Percentiles rank a stretch among this genome's conserved stretches.
These are phyloP conservation scores for Perithous albicinctus DNA, from an alignment of 2,888 invertebrate species.

Conservation along the genomic window DNA sequence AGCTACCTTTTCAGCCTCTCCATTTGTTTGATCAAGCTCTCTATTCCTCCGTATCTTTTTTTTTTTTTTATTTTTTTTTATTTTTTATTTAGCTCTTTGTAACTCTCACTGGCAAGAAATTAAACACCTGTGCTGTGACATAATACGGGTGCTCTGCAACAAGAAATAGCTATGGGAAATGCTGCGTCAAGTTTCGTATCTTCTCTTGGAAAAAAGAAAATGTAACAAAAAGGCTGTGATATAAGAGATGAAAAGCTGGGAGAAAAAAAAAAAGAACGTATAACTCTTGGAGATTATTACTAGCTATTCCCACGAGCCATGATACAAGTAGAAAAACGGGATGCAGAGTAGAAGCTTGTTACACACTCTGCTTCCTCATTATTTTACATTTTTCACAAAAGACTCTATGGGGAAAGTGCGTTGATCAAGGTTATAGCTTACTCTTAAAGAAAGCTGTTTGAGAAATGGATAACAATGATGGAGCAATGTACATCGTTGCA, in stretches of 20 bases:
- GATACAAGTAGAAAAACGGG: not conserved
- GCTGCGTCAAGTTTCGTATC: not conserved
- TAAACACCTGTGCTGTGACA: constrained; percentile 54
- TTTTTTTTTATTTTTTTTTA: constrained; percentile 17
- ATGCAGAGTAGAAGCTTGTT: too few relatives aligned
- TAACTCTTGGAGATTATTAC: constrained; percentile 3
- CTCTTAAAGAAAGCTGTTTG: too few relatives aligned
- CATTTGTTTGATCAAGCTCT: constrained; percentile 66
- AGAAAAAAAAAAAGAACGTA: not conserved
- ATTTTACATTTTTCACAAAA: too few relatives aligned
- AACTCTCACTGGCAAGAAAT: constrained; percentile 42
- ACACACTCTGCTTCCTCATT: too few relatives aligned
- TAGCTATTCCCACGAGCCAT: constrained; percentile 1
- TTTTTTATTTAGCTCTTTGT: constrained; percentile 31
- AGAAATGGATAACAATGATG: too few relatives aligned
- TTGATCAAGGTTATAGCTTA: too few relatives aligned
- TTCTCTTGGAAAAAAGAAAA: not conserved
- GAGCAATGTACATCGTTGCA: too few relatives aligned
- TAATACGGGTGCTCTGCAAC: not conserved
- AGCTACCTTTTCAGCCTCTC: constrained; percentile 49
- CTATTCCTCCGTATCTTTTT: constrained; percentile 33
- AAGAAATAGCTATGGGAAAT: constrained; percentile 14
- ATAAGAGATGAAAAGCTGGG: not conserved
- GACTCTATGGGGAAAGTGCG: too few relatives aligned
- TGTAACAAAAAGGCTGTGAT: too few relatives aligned